Percentiles rank a stretch among this genome's conserved stretches.
Conservation (phyloP, 2,797 vertebrate genomes). For the Peromyscus melanophrys region DNA sequence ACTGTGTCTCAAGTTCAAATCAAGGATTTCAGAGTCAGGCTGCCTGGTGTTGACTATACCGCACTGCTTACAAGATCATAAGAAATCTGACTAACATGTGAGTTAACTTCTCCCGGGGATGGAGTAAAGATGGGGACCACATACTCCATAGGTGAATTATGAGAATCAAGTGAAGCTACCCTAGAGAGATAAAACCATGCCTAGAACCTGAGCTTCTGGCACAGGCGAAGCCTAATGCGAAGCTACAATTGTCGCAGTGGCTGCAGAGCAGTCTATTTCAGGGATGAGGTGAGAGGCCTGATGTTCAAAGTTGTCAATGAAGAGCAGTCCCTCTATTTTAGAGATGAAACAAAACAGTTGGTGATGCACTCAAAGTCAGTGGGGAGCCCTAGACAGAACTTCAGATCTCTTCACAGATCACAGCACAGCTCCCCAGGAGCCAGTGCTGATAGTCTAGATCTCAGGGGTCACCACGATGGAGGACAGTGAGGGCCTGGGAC, state of each 20-base stretch:
- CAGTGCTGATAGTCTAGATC: conserved; percentile 7
- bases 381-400: conserved; percentile 34
- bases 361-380: conserved; percentile 54
- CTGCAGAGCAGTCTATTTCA: conserved; percentile 28
- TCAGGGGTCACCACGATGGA: not conserved
- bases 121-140: not conserved
- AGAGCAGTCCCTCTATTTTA: conserved; percentile 34
- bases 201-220: not conserved
- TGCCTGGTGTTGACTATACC: not conserved
- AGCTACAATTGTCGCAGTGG: not conserved
- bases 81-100: not conserved
- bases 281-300: not conserved
- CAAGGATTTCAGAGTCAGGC: not conserved
- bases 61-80: not conserved
- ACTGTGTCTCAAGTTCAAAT: not conserved
- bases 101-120: conserved; percentile 1
- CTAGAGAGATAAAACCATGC: not conserved
- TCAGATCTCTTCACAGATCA: not conserved
- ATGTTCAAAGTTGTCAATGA: not conserved
- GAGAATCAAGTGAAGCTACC: conserved; percentile 8
- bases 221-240: not conserved
- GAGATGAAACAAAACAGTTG: conserved; percentile 51
- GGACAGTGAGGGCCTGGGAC: too few relatives aligned
- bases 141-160: not conserved
- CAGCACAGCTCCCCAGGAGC: not conserved